Percentiles rank a stretch among this genome's conserved stretches.
Conservation (phyloP, 2,888 invertebrate species). For the Emmelina monodactyla region DNA sequence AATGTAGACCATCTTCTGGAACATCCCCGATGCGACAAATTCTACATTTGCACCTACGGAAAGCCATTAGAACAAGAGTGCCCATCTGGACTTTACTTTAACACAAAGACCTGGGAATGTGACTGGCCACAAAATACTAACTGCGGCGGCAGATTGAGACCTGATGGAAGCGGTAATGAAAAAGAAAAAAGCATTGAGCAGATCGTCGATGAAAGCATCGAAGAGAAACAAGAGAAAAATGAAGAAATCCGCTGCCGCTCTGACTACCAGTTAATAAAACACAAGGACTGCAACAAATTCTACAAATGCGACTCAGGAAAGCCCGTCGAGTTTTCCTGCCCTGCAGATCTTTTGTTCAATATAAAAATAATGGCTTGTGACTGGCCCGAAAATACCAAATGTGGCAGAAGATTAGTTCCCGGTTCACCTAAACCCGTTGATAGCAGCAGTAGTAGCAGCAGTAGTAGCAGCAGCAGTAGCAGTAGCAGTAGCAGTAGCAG, state of each 20-base stretch:
- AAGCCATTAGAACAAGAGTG: conserved; percentile 5
- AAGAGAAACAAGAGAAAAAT: too few relatives aligned
- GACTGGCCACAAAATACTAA: conserved; percentile 15
- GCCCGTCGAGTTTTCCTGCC: background rate
- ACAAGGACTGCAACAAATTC: background rate
- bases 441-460: background rate
- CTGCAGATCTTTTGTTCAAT: background rate
- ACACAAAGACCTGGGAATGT: conserved; percentile 11
- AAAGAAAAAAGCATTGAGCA: too few relatives aligned
- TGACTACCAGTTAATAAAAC: background rate
- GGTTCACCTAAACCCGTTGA: too few relatives aligned
- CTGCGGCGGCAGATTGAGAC: conserved; percentile 11
- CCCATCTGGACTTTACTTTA: conserved; percentile 11
- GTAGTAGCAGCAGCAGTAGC: too few relatives aligned
- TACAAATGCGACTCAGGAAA: background rate
- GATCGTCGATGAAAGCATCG: too few relatives aligned
- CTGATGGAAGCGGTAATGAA: background rate
- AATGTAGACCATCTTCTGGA: background rate
- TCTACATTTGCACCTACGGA: background rate
- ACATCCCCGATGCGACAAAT: background rate
- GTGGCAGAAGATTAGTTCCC: background rate
- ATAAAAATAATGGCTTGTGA: background rate
- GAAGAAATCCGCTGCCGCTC: too few relatives aligned
- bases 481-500: too few relatives aligned
- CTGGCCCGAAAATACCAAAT: background rate